Evolutionary conservation across 2,113 vertebrate genomes (phyloP), one percentile per base, ranked within the genome.

Genomic region (Phycodurus eques): DNA sequence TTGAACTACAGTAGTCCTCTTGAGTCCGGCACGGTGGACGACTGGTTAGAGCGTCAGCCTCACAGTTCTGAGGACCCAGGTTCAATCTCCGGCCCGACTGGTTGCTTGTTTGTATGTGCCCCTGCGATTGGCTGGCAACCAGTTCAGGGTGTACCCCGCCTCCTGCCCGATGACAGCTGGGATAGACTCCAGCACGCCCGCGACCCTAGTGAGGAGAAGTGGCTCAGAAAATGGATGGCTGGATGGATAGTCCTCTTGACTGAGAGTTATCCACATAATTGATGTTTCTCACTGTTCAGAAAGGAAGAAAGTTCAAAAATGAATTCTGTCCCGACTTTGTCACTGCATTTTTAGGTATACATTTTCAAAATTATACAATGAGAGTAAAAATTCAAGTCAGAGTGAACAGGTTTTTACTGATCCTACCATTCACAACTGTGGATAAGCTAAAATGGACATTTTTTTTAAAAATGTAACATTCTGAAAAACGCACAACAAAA

Each of bases 211-310:
- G n/a, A n/a, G n/a, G n/a, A n/a, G n/a, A n/a, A n/a, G n/a, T n/a
- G n/a, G n/a, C n/a, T n/a, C n/a, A n/a, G n/a, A n/a, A n/a, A n/a
- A n/a, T n/a, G n/a, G n/a, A n/a, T n/a, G n/a, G n/a, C n/a, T n/a
- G n/a, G n/a, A n/a, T n/a, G n/a, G n/a, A n/a, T 56, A 22, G 8
- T 77, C 74, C 42, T 72, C 62, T 66, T 42, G 49, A 17, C 27
- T 57, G 51, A 59, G 20, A 14, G 27, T 51, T 44, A 53, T 17
- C 44, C 54, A 44, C 27, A 63, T 31, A 70, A 75, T 75, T 63
- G 72, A 71, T 75, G 70, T 65, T 7, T 7, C 60, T 71, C 47
- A 15, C 47, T 49, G 57, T 47, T 79, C 27, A 56, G 13, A 70
- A 33, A 15, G 47, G 17, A 56, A 59, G 66, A 8, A 56, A 74